These are phyloP conservation scores for Ciconia nigra DNA, from an alignment of 2,797 vertebrate species.

Conservation along the genomic window DNA sequence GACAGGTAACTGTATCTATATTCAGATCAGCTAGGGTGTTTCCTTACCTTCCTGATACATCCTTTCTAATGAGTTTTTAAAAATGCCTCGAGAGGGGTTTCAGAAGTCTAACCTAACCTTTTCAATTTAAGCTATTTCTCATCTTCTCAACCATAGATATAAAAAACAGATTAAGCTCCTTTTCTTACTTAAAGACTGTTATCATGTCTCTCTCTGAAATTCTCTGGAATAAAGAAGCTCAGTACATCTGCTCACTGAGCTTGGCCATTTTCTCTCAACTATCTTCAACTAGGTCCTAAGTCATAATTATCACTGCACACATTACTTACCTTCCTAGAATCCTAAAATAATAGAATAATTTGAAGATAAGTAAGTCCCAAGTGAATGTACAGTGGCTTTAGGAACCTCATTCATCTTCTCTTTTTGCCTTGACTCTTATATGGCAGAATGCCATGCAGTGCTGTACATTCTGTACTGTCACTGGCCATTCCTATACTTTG, in stretches of 20 bases:
- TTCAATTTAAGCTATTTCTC: background rate
- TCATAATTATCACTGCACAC: background rate
- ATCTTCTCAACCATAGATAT: background rate
- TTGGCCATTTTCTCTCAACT: background rate
- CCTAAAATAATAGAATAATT: background rate
- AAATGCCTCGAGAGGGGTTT: background rate
- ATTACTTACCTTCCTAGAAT: background rate
- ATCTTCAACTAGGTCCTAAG: background rate
- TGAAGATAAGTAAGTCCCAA: background rate
- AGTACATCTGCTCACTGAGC: background rate
- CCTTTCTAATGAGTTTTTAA: background rate
- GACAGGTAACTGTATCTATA: background rate
- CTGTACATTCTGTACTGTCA: background rate
- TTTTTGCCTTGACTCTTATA: background rate
- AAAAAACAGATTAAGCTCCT: background rate
- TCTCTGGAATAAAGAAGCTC: background rate
- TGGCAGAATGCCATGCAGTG: fast-evolving
- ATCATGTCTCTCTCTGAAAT: background rate
- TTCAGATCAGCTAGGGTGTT: background rate
- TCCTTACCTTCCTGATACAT: background rate
- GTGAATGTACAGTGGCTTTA: background rate
- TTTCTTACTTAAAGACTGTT: background rate
- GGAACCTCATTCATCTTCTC: background rate
- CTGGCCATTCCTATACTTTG: background rate
- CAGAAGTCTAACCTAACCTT: background rate